Evolutionary conservation across 2,113 vertebrate genomes (phyloP).

Genomic region (Oryzias melastigma): DNA sequence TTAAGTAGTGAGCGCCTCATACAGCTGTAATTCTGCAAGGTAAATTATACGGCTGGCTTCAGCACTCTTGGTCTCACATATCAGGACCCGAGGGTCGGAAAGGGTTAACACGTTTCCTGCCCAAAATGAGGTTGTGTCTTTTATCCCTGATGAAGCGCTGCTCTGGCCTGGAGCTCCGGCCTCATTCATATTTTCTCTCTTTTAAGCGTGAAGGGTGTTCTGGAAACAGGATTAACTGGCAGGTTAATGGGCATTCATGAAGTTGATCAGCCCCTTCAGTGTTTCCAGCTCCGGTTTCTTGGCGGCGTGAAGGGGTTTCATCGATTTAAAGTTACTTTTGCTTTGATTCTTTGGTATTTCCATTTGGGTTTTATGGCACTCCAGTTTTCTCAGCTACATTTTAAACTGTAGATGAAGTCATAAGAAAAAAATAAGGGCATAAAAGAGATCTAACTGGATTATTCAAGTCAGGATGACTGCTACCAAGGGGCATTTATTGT

Average conservation of each 20-base stretch:
- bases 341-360: slow-evolving; percentile 44
- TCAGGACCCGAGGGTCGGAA: slow-evolving; percentile 59
- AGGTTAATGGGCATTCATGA: slow-evolving; percentile 22
- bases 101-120: slow-evolving; percentile 66
- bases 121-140: slow-evolving; percentile 51
- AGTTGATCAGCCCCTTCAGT: slow-evolving; percentile 1
- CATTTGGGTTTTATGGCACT: slow-evolving; percentile 22
- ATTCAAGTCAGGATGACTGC: too few species aligned
- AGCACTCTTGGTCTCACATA: slow-evolving; percentile 57
- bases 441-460: too few species aligned
- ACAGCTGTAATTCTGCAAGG: slow-evolving; percentile 46
- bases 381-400: too few species aligned
- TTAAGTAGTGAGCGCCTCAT: slow-evolving; percentile 37
- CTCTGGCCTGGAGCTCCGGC: slow-evolving; percentile 54
- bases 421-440: too few species aligned
- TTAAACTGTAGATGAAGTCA: too few species aligned
- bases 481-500: neutral
- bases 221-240: slow-evolving; percentile 45
- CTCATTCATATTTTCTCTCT: slow-evolving; percentile 51
- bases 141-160: slow-evolving; percentile 60
- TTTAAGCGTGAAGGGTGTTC: slow-evolving; percentile 47
- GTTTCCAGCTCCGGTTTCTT: slow-evolving; percentile 3
- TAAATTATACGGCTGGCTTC: slow-evolving; percentile 57
- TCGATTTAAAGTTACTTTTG: slow-evolving; percentile 7
- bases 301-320: neutral